These are phyloP conservation scores for Myiozetetes cayanensis DNA, from an alignment of 2,113 vertebrate species.

Conservation along the genomic window DNA sequence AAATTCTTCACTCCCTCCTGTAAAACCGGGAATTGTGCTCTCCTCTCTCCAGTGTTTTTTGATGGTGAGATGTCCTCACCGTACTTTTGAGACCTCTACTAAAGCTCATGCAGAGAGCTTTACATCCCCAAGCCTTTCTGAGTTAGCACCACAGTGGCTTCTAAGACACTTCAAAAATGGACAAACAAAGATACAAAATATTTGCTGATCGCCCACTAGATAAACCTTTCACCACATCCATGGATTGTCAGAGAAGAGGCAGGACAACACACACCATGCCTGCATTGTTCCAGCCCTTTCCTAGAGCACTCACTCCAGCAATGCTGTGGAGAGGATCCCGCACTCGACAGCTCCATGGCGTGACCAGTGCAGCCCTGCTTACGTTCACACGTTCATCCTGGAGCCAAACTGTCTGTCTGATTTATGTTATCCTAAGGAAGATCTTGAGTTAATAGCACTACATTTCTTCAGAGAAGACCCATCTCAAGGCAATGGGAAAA, in stretches of 20 bases:
- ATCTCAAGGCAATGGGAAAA: neutral
- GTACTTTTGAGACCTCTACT: neutral
- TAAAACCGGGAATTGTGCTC: neutral
- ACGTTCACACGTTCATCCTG: neutral
- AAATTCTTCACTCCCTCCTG: neutral
- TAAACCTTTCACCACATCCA: slow-evolving; percentile 40
- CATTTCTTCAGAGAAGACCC: slow-evolving; percentile 9
- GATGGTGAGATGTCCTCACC: neutral
- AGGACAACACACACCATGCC: neutral
- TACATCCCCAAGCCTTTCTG: neutral
- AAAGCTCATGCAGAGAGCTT: neutral
- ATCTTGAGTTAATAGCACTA: slow-evolving; percentile 11
- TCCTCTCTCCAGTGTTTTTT: neutral
- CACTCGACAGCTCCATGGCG: neutral
- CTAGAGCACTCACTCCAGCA: neutral
- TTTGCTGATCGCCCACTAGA: slow-evolving; percentile 15
- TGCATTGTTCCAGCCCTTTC: slow-evolving; percentile 22
- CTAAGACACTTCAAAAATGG: slow-evolving; percentile 39
- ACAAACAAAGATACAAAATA: neutral
- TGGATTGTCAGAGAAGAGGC: neutral
- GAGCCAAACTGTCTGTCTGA: slow-evolving; percentile 28
- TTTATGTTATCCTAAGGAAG: neutral
- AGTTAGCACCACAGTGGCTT: neutral
- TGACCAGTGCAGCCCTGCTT: neutral
- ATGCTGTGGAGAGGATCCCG: neutral